Evolutionary conservation across 2,888 invertebrate genomes (phyloP).

Genomic region (Leptothorax acervorum): DNA sequence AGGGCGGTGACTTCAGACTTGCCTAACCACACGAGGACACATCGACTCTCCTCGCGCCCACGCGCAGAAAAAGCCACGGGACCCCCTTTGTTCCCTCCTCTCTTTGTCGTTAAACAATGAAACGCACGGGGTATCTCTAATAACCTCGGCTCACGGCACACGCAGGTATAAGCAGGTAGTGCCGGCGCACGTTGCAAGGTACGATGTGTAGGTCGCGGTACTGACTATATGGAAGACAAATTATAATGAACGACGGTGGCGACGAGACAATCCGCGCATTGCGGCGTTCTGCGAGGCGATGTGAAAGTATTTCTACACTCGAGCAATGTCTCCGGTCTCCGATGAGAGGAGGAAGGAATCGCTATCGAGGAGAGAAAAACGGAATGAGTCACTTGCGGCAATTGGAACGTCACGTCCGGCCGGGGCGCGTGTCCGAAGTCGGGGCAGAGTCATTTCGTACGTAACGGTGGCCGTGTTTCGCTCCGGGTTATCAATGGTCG

Average conservation of each 20-base stretch:
- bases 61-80: slow-evolving; percentile 71
- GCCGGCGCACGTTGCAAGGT: slow-evolving; percentile 28
- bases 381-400: slow-evolving; percentile 12
- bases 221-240: slow-evolving; percentile 34
- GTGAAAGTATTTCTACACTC: slow-evolving; percentile 19
- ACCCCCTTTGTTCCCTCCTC: slow-evolving; percentile 72
- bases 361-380: not conserved
- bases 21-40: slow-evolving; percentile 73
- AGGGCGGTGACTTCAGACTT: slow-evolving; percentile 65
- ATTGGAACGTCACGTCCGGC: slow-evolving; percentile 38
- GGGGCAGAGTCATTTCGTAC: slow-evolving; percentile 8
- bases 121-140: slow-evolving; percentile 63
- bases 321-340: not conserved
- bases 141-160: slow-evolving; percentile 56
- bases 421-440: not conserved
- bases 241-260: slow-evolving; percentile 41
- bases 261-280: slow-evolving; percentile 28
- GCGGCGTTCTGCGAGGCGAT: not conserved
- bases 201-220: slow-evolving; percentile 35
- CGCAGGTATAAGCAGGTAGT: slow-evolving; percentile 59
- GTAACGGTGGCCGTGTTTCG: slow-evolving; percentile 16
- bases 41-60: slow-evolving; percentile 75
- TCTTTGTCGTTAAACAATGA: slow-evolving; percentile 76
- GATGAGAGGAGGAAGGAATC: not conserved
- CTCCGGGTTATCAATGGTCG: slow-evolving; percentile 34